Evolutionary conservation across 2,113 vertebrate species (phyloP).

Genomic region (Trachemys scripta): DNA sequence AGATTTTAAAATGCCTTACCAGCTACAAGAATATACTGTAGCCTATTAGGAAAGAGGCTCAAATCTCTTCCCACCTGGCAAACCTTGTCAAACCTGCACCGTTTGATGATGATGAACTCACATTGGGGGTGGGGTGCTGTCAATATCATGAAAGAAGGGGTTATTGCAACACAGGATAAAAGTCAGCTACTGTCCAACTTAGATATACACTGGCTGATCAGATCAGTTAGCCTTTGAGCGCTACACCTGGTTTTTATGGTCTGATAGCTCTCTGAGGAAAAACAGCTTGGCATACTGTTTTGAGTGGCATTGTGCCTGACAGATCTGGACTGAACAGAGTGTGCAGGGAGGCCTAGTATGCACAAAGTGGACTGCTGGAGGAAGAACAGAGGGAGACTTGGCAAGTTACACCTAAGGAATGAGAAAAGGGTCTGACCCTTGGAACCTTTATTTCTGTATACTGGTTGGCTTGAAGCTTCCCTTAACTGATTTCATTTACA

Average conservation of each 20-base stretch:
- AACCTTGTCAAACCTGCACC: not conserved
- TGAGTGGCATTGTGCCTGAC: not conserved
- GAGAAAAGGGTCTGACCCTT: not conserved
- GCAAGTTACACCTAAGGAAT: not conserved
- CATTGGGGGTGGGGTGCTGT: not conserved
- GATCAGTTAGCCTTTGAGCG: not conserved
- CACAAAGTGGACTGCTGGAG: not conserved
- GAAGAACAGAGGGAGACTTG: rapidly evolving
- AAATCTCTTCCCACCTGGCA: not conserved
- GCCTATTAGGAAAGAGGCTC: not conserved
- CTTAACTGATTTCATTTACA: not conserved
- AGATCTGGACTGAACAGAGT: rapidly evolving
- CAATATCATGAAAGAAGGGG: not conserved
- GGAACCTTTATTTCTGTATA: not conserved
- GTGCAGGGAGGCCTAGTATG: rapidly evolving
- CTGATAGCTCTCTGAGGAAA: not conserved
- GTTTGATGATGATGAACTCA: not conserved
- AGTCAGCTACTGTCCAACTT: not conserved
- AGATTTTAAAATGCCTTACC: not conserved
- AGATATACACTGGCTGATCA: not conserved
- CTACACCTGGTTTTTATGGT: not conserved
- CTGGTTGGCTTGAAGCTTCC: rapidly evolving
- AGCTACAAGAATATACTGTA: rapidly evolving
- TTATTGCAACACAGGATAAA: not conserved
- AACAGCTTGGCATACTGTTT: not conserved